phyloP scores from a whole-genome alignment of 2,888 invertebrate species.

The Meandrusa payeni region DNA sequence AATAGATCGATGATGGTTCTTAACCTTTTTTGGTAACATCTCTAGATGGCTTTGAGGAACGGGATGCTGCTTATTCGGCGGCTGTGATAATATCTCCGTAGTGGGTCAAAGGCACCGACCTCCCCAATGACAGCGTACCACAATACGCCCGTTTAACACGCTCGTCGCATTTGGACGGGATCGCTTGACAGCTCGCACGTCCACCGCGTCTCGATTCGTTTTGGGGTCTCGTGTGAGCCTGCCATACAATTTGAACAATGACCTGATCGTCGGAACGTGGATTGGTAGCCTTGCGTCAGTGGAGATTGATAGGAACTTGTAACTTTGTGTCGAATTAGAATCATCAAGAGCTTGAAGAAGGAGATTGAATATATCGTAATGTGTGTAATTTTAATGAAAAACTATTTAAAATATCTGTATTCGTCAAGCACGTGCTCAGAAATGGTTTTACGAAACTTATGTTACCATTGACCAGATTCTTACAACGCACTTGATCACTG shows the following conservation, averaged over 20 bases:
- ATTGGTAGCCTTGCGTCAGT: too few species aligned
- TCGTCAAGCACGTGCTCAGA: too few species aligned
- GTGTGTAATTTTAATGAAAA: too few species aligned
- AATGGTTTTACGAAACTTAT: too few species aligned
- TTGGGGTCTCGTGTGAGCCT: conserved; percentile 33
- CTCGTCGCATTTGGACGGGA: conserved; percentile 69
- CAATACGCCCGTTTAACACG: conserved; percentile 77
- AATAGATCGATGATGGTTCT: not conserved
- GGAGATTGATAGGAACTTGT: too few species aligned
- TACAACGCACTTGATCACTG: too few species aligned
- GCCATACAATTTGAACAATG: conserved; percentile 7
- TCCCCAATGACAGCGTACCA: conserved; percentile 61
- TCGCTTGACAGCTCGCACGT: conserved; percentile 65
- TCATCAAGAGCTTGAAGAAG: too few species aligned
- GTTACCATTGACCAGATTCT: too few species aligned
- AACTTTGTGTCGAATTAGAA: too few species aligned
- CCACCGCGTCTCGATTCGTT: conserved; percentile 42
- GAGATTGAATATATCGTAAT: too few species aligned
- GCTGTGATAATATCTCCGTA: conserved; percentile 55
- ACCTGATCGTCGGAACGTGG: conserved; percentile 11
- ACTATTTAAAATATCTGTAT: too few species aligned
- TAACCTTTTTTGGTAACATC: not conserved
- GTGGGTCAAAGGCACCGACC: conserved; percentile 59
- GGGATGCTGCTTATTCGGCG: conserved; percentile 16
- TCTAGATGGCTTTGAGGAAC: not conserved